phyloP scores from a whole-genome alignment of 35 echinoderm and acorn worm genomes.

The Amphiura filiformis region DNA sequence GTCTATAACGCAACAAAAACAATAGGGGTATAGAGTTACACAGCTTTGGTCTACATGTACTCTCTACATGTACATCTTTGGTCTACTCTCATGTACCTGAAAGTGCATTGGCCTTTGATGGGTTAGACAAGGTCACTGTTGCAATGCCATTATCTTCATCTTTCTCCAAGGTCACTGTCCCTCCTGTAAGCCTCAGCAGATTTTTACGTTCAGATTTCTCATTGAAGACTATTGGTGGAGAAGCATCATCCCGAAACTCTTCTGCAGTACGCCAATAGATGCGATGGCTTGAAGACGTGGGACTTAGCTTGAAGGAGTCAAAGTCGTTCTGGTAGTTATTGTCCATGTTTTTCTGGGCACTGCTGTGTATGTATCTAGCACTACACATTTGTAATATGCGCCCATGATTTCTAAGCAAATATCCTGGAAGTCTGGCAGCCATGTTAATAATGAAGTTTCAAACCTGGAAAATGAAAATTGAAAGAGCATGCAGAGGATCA shows the following conservation, averaged over 20 bases:
- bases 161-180: constrained; percentile 48
- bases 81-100: constrained; percentile 88
- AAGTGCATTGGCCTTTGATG: constrained; percentile 74
- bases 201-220: constrained; percentile 41
- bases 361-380: not conserved
- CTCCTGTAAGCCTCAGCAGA: constrained; percentile 51
- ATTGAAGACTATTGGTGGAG: constrained; percentile 54
- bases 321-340: constrained; percentile 19
- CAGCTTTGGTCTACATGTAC: too few species aligned
- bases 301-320: constrained; percentile 53
- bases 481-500: too few species aligned
- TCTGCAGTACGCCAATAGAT: constrained; percentile 41
- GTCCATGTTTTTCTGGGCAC: not conserved
- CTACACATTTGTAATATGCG: not conserved
- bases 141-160: constrained; percentile 83
- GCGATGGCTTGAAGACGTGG: constrained; percentile 51
- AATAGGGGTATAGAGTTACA: too few species aligned
- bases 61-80: too few species aligned
- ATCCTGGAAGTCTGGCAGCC: not conserved
- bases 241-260: constrained; percentile 30
- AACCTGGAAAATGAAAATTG: too few species aligned
- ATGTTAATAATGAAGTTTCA: too few species aligned
- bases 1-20: too few species aligned
- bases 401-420: not conserved
- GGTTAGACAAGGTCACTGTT: constrained; percentile 65